These are phyloP conservation scores for Caenorhabditis elegans DNA, from an alignment of 1,140 invertebrate species.

Conservation along the genomic window WBcel235 BX284604.4:7554001-7554500, in stretches of 20 bases:
- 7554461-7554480: neutral
- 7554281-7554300: neutral
- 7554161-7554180: neutral
- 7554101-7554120: neutral
- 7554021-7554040: neutral
- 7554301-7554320: neutral
- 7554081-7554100: neutral
- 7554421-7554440: neutral
- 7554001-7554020: neutral
- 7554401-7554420: neutral
- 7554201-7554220: neutral
- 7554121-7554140: neutral
- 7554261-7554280: neutral
- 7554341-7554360: neutral
- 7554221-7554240: neutral
- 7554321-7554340: neutral
- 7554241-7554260: neutral
- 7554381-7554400: neutral
- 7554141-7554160: neutral
- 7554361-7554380: neutral
- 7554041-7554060: conserved; percentile 21
- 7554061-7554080: neutral
- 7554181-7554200: conserved; percentile 15
- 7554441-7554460: neutral
- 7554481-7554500: neutral